Evolutionary conservation across 1,140 invertebrate species (phyloP), one percentile per base, ranked within the genome.

Genomic region (Propsilocerus akamusi): DNA sequence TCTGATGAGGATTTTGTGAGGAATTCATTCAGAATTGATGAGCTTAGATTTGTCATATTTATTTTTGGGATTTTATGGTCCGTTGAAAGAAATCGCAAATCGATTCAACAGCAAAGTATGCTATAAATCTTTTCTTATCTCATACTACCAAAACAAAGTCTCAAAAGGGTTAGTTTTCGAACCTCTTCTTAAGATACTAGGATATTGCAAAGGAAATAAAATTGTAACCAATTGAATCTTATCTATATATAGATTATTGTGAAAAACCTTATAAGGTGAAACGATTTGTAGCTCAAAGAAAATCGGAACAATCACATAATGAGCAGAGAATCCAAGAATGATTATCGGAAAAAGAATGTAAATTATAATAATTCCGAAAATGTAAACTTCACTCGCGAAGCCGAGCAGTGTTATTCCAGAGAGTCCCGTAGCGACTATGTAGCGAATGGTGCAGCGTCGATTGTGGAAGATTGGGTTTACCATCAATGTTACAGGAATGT

Each of bases 101-200:
- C n/a, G n/a, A n/a, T n/a, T n/a, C n/a, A n/a, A n/a, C n/a, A n/a
- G n/a, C n/a, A n/a, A n/a, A n/a, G n/a, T n/a, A n/a, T n/a, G n/a
- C n/a, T n/a, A n/a, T n/a, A n/a, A n/a, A n/a, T n/a, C n/a, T n/a
- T n/a, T n/a, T n/a, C n/a, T n/a, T n/a, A n/a, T n/a, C n/a, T n/a
- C n/a, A n/a, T n/a, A n/a, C n/a, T n/a, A n/a, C n/a, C n/a, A n/a
- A n/a, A n/a, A n/a, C n/a, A n/a, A n/a, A n/a, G n/a, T n/a, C n/a
- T n/a, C n/a, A n/a, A n/a, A n/a, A n/a, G n/a, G n/a, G n/a, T n/a
- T n/a, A n/a, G 57, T 74, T 79, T 59, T 82, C 74, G 55, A 86
- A 90, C 56, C 86, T 70, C 61, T 72, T 68, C 58, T 89, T 85
- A 57, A 92, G 72, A 61, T 93, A 93, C 78, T 88, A 30, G n/a